Percentiles rank a stretch among this genome's conserved stretches.
These are phyloP conservation scores for Melitaea athalia DNA, from an alignment of 2,888 invertebrate genomes.

Conservation along the genomic window DNA sequence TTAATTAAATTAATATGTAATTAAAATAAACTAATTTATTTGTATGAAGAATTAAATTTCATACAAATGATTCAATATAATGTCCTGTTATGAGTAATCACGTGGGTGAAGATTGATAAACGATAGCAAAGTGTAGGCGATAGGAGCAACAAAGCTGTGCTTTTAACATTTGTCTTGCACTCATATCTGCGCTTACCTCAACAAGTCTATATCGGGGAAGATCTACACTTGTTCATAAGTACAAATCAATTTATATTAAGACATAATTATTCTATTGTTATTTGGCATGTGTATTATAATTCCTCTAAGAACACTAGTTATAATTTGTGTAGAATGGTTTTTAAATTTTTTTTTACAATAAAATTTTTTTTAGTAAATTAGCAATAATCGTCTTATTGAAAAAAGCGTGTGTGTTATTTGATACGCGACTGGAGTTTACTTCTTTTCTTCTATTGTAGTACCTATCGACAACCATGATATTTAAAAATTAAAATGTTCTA, in stretches of 20 bases:
- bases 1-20: background rate
- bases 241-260: background rate
- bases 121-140: conserved; percentile 56
- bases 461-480: no score
- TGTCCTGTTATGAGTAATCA: conserved; percentile 37
- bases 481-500: no score
- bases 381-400: no score
- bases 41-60: conserved; percentile 12
- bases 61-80: conserved; percentile 20
- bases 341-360: no score
- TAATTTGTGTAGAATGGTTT: no score
- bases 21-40: conserved; percentile 1
- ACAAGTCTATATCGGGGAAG: conserved; percentile 23
- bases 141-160: conserved; percentile 55
- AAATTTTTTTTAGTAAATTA: no score
- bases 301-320: no score
- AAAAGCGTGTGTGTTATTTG: no score
- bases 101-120: conserved; percentile 61
- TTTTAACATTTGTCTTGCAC: conserved; percentile 66
- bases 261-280: background rate
- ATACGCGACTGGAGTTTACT: no score
- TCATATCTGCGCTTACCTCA: conserved; percentile 51
- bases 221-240: conserved; percentile 11
- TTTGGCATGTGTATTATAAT: background rate
- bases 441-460: no score